Evolutionary conservation across 2,888 invertebrate genomes (phyloP).

Genomic region (Eubasilissa splendida): DNA sequence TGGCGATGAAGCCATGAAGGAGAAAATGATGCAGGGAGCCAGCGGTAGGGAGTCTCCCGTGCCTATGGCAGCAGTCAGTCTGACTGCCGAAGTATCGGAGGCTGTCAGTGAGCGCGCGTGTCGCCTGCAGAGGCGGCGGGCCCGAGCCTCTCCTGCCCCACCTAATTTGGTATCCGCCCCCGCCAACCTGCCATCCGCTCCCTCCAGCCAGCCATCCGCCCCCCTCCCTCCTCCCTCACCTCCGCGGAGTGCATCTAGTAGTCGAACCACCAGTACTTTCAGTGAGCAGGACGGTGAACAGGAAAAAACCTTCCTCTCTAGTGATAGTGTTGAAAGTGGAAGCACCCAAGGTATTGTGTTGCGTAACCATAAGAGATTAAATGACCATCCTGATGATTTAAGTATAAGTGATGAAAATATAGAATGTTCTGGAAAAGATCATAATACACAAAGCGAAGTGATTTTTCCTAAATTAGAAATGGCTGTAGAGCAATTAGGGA

Average conservation of each 20-base stretch:
- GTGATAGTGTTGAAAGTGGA: constrained; percentile 62
- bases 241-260: background rate
- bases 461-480: constrained; percentile 58
- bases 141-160: constrained; percentile 60
- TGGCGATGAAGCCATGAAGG: constrained; percentile 66
- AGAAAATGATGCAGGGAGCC: constrained; percentile 62
- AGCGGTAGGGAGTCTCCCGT: constrained; percentile 70
- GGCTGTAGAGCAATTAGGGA: constrained; percentile 37
- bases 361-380: constrained; percentile 76
- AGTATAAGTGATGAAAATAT: constrained; percentile 16
- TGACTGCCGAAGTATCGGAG: constrained; percentile 63
- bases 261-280: constrained; percentile 60
- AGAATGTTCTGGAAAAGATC: constrained; percentile 15
- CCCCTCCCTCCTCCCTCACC: background rate
- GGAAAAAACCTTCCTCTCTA: constrained; percentile 21
- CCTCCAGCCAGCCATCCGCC: background rate
- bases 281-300: constrained; percentile 43
- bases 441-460: background rate
- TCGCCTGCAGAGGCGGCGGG: constrained; percentile 65
- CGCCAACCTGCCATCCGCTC: background rate
- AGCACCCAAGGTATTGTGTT: constrained; percentile 73
- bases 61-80: constrained; percentile 62
- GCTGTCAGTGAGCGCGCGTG: constrained; percentile 64
- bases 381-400: constrained; percentile 57
- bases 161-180: background rate